Evolutionary conservation across 2,888 invertebrate genomes (phyloP).

Genomic region (Ashinkailepas kermadecensis): DNA sequence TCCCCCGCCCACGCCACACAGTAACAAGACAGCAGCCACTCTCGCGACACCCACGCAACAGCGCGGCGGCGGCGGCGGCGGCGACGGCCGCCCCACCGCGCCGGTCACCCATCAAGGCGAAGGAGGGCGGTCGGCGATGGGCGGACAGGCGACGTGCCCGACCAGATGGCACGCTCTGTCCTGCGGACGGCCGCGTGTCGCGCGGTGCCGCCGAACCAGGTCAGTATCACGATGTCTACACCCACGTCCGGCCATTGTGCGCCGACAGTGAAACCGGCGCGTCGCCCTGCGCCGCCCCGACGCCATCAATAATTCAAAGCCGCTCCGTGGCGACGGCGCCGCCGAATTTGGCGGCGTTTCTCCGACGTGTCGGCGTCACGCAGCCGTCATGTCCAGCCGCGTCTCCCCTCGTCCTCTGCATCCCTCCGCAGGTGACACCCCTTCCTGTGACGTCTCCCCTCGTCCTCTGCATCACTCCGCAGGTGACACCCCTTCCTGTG

Average conservation of each 20-base stretch:
- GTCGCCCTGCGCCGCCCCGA: neutral
- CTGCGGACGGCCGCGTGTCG: neutral
- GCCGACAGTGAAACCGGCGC: neutral
- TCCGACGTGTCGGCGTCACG: neutral
- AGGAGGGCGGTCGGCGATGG: neutral
- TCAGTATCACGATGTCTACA: neutral
- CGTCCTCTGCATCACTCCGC: no score
- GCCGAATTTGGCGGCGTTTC: constrained; percentile 17
- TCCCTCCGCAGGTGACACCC: no score
- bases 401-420: no score
- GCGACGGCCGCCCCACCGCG: neutral
- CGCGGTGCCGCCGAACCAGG: neutral
- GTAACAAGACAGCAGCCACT: no score
- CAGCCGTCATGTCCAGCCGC: no score
- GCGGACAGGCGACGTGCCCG: neutral
- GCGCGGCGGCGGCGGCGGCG: neutral
- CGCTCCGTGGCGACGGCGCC: neutral
- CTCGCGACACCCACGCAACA: neutral
- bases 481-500: no score
- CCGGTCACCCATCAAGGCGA: neutral
- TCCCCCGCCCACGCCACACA: no score
- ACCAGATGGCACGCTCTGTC: neutral
- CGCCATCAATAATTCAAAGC: constrained; percentile 11
- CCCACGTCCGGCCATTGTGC: constrained; percentile 20
- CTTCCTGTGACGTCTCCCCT: no score